phyloP scores from a whole-genome alignment of 1,140 invertebrate species.

The Leptonema lineaticorne region DNA sequence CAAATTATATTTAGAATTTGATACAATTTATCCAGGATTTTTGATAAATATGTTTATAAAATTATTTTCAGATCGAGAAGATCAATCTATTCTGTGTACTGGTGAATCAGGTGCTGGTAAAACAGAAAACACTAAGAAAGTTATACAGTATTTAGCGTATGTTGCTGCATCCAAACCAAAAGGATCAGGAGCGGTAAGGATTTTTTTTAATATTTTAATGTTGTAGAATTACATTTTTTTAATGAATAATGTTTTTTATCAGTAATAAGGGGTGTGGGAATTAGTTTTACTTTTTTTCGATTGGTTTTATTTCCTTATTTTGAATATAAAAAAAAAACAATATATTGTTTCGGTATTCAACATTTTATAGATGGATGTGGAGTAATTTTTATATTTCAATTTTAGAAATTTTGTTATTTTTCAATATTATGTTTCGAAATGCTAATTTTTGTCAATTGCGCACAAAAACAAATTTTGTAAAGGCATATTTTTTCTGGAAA shows the following conservation, averaged over 20 bases:
- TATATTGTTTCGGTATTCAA: not conserved
- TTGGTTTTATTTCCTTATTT: not conserved
- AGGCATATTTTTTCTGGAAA: too few species aligned
- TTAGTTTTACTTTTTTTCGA: not conserved
- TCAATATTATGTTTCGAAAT: not conserved
- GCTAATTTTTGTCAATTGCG: too few species aligned
- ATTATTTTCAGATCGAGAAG: constrained; percentile 95
- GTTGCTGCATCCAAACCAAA: constrained; percentile 96
- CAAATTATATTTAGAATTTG: too few species aligned
- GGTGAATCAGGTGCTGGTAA: constrained; percentile 99
- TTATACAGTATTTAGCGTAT: constrained; percentile 99
- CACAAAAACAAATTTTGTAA: too few species aligned
- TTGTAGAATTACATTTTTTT: too few species aligned
- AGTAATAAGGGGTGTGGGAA: not conserved
- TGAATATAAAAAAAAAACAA: not conserved
- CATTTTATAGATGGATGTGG: too few species aligned
- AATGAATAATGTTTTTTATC: not conserved
- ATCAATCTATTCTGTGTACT: constrained; percentile 99
- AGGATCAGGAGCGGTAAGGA: constrained; percentile 82
- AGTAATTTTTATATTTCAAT: too few species aligned
- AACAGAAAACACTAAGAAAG: constrained; percentile 99
- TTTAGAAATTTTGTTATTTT: too few species aligned
- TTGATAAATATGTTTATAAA: too few species aligned
- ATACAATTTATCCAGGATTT: too few species aligned
- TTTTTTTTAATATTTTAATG: not conserved